phyloP scores from a whole-genome alignment of 30 jellyfish, hydroid and myxozoan genomes.

The Hydractinia symbiolongicarpus region DNA sequence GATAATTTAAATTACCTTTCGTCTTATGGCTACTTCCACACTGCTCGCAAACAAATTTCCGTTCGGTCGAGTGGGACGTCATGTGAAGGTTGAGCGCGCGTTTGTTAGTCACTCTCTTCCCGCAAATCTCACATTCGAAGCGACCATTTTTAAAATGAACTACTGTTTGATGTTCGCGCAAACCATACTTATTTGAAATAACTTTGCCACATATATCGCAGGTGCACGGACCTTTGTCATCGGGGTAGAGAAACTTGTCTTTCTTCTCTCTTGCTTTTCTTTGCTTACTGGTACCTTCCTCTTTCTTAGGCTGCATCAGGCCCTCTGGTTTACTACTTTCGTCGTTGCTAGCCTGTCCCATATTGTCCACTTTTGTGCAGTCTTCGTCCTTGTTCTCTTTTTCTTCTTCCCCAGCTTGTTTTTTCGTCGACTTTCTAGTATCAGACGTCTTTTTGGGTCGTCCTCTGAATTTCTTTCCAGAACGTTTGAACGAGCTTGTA shows the following conservation, averaged over 20 bases:
- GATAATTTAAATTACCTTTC: constrained; percentile 36
- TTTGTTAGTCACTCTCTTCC: constrained; percentile 39
- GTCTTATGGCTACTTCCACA: constrained; percentile 50
- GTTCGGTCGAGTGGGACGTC: constrained; percentile 34
- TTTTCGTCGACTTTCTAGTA: neutral
- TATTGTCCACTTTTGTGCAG: neutral
- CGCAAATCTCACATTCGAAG: constrained; percentile 38
- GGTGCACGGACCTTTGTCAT: constrained; percentile 39
- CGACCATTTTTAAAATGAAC: constrained; percentile 44
- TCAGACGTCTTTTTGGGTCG: neutral
- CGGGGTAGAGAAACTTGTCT: constrained; percentile 24
- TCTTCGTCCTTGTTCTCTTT: constrained; percentile 13
- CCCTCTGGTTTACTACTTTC: neutral
- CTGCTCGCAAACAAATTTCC: constrained; percentile 32
- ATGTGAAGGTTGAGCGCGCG: constrained; percentile 34
- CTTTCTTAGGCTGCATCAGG: neutral
- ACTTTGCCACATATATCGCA: constrained; percentile 44
- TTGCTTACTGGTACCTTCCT: constrained; percentile 2
- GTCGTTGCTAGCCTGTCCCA: neutral
- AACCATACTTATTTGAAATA: constrained; percentile 36
- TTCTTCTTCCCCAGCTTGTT: neutral
- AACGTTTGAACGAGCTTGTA: neutral
- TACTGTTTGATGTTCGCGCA: constrained; percentile 41
- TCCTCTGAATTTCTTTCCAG: constrained; percentile 1
- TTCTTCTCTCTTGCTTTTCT: neutral